Base-by-base conservation (phyloP, 2,797 vertebrate genomes). In the Cryptoprocta ferox region DNA sequence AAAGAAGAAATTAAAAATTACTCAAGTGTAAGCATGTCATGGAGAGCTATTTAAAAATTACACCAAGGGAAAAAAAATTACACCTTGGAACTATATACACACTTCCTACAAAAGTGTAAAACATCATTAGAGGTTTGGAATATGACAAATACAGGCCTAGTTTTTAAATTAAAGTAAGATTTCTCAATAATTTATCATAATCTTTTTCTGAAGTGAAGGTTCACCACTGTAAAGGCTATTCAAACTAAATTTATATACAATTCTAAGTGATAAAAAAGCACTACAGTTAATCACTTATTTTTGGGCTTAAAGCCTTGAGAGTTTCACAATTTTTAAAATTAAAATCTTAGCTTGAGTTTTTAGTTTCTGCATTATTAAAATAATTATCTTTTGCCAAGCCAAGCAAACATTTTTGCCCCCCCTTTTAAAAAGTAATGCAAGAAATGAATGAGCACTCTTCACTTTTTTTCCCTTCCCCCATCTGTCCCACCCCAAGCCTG, bases 1-100 rank as follows among this genome's bases (percentile, higher is more conserved):
- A 94, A 86, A n/a, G 19, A 63, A 82, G 16, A 94, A 86, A 95
- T 70, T 70, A 81, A 93, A 89, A 70, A 35, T 65, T 75, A 84
- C 90, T 91, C 53, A 80, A 81, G 3, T 45, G 2, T 45, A 35
- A 96, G 3, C 14, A 39, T 19, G 21, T n/a, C 50, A 24, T 39
- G 65, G 10, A 78, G 50, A 78, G 32, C 21, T 61, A 78, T 78
- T 92, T 68, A 42, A 53, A 91, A 96, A 84, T 78, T 37, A 56
- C 19, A 26, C 21, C 42, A 45, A 6, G 8, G 56, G 21, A 9
- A 59, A 59, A 42, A 53, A 89, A 96, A 80, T 66, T 37, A 56
- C 16, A 30, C 26, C 35, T 32, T 12, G 8, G 79, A 91, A 91
- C 15, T 3, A 70, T 48, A 42, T 1, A 80, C 30, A 79, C 0